Evolutionary conservation across 1,140 invertebrate genomes (phyloP).

Genomic region (Drosophila carrolli): DNA sequence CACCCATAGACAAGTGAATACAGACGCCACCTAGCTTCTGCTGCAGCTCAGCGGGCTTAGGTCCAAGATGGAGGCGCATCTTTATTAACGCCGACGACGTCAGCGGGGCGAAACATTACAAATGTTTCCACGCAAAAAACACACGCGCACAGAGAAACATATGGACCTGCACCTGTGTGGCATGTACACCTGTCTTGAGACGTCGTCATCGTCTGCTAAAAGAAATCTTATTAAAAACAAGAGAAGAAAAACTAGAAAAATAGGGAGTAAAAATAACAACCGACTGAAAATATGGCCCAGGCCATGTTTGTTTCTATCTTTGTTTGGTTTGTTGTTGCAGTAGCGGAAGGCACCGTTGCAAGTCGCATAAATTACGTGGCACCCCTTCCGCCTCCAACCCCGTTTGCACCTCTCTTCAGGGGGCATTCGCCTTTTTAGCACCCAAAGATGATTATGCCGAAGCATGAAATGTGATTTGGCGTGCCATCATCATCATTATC

Average conservation of each 20-base stretch:
- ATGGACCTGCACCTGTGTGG: slow-evolving; percentile 40
- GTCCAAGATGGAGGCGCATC: slow-evolving; percentile 63
- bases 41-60: slow-evolving; percentile 60
- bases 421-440: slow-evolving; percentile 82
- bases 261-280: slow-evolving; percentile 31
- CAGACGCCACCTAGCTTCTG: slow-evolving; percentile 35
- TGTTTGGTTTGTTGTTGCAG: slow-evolving; percentile 55
- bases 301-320: slow-evolving; percentile 59
- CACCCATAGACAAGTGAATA: slow-evolving; percentile 71
- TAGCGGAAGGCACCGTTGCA: slow-evolving; percentile 80
- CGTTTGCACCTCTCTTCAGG: slow-evolving; percentile 24
- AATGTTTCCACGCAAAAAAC: slow-evolving; percentile 64
- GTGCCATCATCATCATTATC: slow-evolving; percentile 49
- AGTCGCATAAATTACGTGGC: slow-evolving; percentile 76
- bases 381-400: background rate
- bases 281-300: slow-evolving; percentile 64
- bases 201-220: slow-evolving; percentile 74
- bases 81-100: slow-evolving; percentile 79
- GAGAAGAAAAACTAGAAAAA: slow-evolving; percentile 39
- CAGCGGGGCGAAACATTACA: slow-evolving; percentile 81
- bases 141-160: slow-evolving; percentile 41
- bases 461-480: slow-evolving; percentile 73
- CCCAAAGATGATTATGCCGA: slow-evolving; percentile 61
- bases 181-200: slow-evolving; percentile 74
- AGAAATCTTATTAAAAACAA: slow-evolving; percentile 78